These are phyloP conservation scores for Cordilura impudica DNA, from an alignment of 2,888 invertebrate genomes.

Conservation along the genomic window DNA sequence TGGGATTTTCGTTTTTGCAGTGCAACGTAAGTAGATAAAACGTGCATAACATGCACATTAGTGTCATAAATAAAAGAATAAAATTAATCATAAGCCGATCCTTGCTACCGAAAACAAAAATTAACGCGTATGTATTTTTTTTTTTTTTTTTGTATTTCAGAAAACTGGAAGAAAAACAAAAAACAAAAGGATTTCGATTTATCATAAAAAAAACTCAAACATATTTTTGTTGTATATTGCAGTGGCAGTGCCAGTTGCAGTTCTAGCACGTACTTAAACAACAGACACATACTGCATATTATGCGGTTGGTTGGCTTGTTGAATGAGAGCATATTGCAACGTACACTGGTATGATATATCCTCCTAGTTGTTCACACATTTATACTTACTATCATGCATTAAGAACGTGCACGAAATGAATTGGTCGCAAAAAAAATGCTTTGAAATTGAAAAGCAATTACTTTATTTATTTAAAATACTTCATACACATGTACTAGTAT, in stretches of 20 bases:
- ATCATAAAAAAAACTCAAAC: neutral
- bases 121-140: neutral
- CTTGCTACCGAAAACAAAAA: neutral
- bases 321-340: neutral
- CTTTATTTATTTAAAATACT: too few relatives aligned
- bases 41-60: neutral
- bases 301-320: slow-evolving; percentile 37
- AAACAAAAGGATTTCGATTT: neutral
- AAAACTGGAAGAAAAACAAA: neutral
- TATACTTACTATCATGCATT: neutral
- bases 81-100: slow-evolving; percentile 19
- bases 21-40: slow-evolving; percentile 5
- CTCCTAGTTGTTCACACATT: slow-evolving; percentile 5
- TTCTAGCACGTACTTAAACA: slow-evolving; percentile 26
- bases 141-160: neutral
- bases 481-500: too few relatives aligned
- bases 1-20: neutral
- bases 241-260: slow-evolving; percentile 1
- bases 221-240: neutral
- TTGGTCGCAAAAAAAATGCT: too few relatives aligned
- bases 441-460: too few relatives aligned
- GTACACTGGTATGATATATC: too few relatives aligned
- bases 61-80: slow-evolving; percentile 21
- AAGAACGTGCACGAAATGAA: neutral
- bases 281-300: slow-evolving; percentile 27